A percentile compares a stretch with the other conserved stretches of the same genome.
Evolutionary conservation across 2,888 invertebrate species (phyloP).

Genomic region (Eilema sororculum): DNA sequence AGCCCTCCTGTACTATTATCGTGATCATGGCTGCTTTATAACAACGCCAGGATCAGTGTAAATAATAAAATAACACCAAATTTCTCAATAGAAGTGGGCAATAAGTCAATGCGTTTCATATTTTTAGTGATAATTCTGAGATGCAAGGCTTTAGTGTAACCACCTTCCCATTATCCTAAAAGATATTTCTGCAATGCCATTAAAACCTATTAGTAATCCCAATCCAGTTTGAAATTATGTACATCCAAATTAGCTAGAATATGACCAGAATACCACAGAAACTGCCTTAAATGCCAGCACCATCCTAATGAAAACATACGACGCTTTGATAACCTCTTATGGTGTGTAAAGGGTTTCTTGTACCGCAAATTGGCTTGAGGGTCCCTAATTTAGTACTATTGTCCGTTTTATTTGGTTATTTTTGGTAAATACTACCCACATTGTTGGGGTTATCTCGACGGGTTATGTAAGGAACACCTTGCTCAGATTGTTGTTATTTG

Average conservation of each 20-base stretch:
- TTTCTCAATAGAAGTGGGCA: no score
- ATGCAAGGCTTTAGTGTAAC: no score
- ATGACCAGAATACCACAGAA: slow-evolving; percentile 52
- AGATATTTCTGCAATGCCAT: background rate
- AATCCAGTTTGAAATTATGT: slow-evolving; percentile 37
- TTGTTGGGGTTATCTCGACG: slow-evolving; percentile 35
- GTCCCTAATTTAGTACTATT: slow-evolving; percentile 70
- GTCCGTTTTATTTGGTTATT: slow-evolving; percentile 60
- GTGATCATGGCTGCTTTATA: no score
- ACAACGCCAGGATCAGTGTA: no score
- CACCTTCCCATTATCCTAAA: no score
- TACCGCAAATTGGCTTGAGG: slow-evolving; percentile 71
- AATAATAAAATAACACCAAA: no score
- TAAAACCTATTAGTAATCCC: slow-evolving; percentile 16
- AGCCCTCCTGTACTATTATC: no score
- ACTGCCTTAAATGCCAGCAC: slow-evolving; percentile 62
- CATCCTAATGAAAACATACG: slow-evolving; percentile 82
- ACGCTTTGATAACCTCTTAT: slow-evolving; percentile 83
- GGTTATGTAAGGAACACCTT: slow-evolving; percentile 10
- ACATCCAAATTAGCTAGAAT: slow-evolving; percentile 38
- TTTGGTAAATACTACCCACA: slow-evolving; percentile 26
- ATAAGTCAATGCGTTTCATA: no score
- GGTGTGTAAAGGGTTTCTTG: slow-evolving; percentile 68
- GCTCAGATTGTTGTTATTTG: background rate
- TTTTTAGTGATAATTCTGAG: no score